Percentiles rank a stretch among this genome's conserved stretches.
These are phyloP conservation scores for Tetragonisca angustula DNA, from an alignment of 2,888 invertebrate species.

Conservation along the genomic window DNA sequence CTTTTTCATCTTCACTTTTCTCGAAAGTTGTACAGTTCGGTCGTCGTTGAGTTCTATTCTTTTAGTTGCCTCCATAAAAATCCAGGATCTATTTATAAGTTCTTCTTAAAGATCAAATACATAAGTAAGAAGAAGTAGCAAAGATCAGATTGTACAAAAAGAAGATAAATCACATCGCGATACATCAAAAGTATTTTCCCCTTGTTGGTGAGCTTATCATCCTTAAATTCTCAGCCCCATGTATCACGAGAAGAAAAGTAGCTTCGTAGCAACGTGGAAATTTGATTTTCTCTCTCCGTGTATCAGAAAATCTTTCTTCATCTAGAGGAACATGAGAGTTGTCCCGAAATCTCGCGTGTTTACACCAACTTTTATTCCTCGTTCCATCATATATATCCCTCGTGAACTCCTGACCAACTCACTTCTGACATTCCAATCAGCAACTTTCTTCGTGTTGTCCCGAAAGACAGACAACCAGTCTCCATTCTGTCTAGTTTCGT, in stretches of 20 bases:
- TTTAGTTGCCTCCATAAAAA: no score
- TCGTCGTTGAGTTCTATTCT: no score
- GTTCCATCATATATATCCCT: neutral
- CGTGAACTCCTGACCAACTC: neutral
- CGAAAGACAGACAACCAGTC: neutral
- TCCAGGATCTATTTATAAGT: no score
- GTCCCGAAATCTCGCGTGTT: neutral
- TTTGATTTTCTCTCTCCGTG: neutral
- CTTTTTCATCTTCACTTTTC: no score
- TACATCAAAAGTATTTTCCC: neutral
- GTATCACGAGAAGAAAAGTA: no score
- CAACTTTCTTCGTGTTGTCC: neutral
- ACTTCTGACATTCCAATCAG: neutral
- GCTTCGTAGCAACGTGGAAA: neutral
- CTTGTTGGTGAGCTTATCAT: no score
- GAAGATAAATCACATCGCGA: neutral
- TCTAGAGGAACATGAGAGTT: rapidly evolving
- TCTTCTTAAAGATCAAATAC: no score
- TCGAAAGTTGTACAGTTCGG: no score
- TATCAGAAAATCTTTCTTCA: neutral
- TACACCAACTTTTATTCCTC: neutral
- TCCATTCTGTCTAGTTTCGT: neutral
- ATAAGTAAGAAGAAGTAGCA: no score
- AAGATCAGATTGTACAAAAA: no score
- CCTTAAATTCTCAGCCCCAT: no score